Conservation (phyloP, 2,888 invertebrate species). For the Schizaphis graminum region DNA sequence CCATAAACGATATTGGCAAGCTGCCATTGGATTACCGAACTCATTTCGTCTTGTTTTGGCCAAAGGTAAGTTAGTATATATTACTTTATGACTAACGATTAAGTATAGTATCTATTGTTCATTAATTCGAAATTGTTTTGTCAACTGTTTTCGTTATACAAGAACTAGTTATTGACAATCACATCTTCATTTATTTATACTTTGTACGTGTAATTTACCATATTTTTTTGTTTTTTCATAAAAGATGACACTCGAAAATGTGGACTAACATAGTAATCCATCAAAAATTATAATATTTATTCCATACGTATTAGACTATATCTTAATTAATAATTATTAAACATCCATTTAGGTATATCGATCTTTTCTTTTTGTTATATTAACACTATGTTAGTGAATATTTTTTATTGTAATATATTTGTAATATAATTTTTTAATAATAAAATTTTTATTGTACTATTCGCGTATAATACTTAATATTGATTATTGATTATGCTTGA, state of each 20-base stretch:
- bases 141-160: not conserved
- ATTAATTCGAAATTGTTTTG: not conserved
- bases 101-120: not conserved
- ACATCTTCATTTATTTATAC: not conserved
- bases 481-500: not conserved
- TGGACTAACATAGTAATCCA: not conserved
- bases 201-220: not conserved
- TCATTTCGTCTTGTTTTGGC: constrained; percentile 41
- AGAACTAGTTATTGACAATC: not conserved
- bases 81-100: not conserved
- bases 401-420: not conserved
- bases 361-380: not conserved
- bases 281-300: not conserved
- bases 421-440: not conserved
- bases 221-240: not conserved
- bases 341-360: not conserved
- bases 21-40: not conserved
- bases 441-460: not conserved
- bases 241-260: not conserved
- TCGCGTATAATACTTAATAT: not conserved
- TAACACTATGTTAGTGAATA: not conserved
- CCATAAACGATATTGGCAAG: constrained; percentile 29
- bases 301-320: not conserved
- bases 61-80: not conserved
- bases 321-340: not conserved